Percentiles rank a stretch among this genome's conserved stretches.
Evolutionary conservation across 64 coral and sea anemone genomes (phyloP).

Genomic region (Acropora tenuis): DNA sequence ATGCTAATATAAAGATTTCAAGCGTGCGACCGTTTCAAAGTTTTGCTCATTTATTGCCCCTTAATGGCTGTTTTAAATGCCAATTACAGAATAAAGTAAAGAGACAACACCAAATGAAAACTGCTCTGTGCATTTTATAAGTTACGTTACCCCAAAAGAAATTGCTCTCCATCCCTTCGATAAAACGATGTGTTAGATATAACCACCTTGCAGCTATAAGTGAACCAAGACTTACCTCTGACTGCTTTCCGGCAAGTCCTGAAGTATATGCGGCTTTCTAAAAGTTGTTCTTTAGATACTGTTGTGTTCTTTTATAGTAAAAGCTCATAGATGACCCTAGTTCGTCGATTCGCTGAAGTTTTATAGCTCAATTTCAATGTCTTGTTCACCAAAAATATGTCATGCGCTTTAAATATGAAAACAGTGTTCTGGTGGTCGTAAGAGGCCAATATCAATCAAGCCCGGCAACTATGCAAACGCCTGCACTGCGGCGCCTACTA

Average conservation of each 20-base stretch:
- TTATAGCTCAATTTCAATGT: neutral
- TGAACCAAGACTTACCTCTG: neutral
- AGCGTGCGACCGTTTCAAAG: neutral
- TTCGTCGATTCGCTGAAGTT: neutral
- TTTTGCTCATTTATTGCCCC: neutral
- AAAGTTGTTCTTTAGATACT: neutral
- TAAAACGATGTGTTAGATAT: no score
- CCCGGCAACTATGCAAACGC: neutral
- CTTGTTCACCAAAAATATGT: constrained; percentile 7
- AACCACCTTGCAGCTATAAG: no score
- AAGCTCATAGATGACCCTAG: neutral
- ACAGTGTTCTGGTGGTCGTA: constrained; percentile 19
- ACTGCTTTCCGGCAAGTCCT: neutral
- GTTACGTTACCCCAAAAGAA: no score
- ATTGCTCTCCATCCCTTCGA: no score
- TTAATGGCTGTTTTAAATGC: neutral
- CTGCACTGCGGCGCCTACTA: no score
- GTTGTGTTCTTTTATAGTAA: neutral
- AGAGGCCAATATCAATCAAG: neutral
- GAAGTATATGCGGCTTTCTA: neutral
- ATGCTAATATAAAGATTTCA: neutral
- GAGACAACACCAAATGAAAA: neutral
- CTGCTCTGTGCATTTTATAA: neutral
- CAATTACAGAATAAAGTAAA: neutral
- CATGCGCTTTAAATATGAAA: neutral